Base-by-base conservation (phyloP, 2,888 invertebrate genomes). In the Leptura quadrifasciata region DNA sequence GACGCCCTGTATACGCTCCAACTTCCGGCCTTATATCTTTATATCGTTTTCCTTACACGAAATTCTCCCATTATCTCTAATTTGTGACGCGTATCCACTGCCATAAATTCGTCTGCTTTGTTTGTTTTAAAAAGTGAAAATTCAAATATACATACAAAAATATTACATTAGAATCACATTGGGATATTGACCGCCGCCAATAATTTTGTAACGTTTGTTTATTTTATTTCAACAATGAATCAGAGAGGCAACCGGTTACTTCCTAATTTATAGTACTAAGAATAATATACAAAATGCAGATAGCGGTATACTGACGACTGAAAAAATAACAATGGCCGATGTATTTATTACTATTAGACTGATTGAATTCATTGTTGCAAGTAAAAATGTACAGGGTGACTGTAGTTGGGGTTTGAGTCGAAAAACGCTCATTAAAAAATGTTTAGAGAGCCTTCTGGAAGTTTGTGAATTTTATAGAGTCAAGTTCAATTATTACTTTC, bases 151-250 rank as follows among this genome's bases (percentile, higher is more conserved):
- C 47, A 47, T 6, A 47, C 47, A n/a, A 47, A 47, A 47, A 15
- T 47, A 47, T 47, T n/a, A 47, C 47, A n/a, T 47, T 47, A n/a
- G 47, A 1, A 47, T 47, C 12, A 39, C 39, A 35, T 20, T 9
- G 20, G 63, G 39, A 10, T 63, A 39, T 63, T 63, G 63, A 63
- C 31, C 17, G 17, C 18, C n/a, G 17, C 39, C 63, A 27, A 35
- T 39, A 63, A 63, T 63, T 31, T 39, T 39, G 63, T 31, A 63
- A 63, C 20, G 63, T 39, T 17, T 63, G n/a, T 63, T 63, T 63
- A 63, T 63, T 27, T 63, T 63, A 31, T n/a, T 47, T 47, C 15
- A 47, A 47, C 47, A 47, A 47, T 47, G n/a, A 47, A 47, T 47
- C 47, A 47, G 47, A 0, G n/a, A n/a, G n/a, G n/a, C n/a, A 47